phyloP scores from a whole-genome alignment of 1,140 invertebrate species.

The Pararge aegeria region DNA sequence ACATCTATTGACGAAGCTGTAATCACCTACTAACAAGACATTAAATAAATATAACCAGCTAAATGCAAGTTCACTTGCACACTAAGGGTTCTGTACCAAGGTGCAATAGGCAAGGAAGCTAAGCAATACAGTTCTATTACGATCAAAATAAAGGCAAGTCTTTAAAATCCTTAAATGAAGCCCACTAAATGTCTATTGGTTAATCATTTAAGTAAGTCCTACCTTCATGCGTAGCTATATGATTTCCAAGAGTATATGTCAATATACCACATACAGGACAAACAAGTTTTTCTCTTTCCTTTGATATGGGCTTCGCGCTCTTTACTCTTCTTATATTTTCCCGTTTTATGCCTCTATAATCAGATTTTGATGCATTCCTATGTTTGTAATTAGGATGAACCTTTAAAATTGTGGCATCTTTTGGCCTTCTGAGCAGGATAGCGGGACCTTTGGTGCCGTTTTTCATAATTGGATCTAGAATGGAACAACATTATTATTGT shows the following conservation, averaged over 20 bases:
- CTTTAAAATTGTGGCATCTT: constrained; percentile 66
- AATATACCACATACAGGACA: constrained; percentile 75
- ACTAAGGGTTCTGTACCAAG: too few species aligned
- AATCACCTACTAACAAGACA: too few species aligned
- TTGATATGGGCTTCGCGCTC: constrained; percentile 34
- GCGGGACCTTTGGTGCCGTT: constrained; percentile 65
- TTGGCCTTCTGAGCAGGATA: constrained; percentile 63
- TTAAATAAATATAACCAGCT: too few species aligned
- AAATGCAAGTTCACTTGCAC: too few species aligned
- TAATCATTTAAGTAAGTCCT: too few species aligned
- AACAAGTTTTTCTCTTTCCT: constrained; percentile 69
- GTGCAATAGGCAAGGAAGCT: too few species aligned
- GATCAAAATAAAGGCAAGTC: too few species aligned
- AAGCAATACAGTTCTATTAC: too few species aligned
- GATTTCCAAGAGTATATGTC: constrained; percentile 68
- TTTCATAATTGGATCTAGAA: constrained; percentile 63
- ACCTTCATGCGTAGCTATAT: constrained; percentile 75
- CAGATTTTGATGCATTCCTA: constrained; percentile 21
- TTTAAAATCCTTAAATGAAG: too few species aligned
- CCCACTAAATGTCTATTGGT: too few species aligned
- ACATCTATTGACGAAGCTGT: too few species aligned
- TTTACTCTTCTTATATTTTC: constrained; percentile 35
- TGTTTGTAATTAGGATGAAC: constrained; percentile 51
- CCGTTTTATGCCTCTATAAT: constrained; percentile 20
- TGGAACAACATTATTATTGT: background rate